Base-by-base conservation (phyloP, 1,140 invertebrate genomes). In the Drosophila quadrilineata region DNA sequence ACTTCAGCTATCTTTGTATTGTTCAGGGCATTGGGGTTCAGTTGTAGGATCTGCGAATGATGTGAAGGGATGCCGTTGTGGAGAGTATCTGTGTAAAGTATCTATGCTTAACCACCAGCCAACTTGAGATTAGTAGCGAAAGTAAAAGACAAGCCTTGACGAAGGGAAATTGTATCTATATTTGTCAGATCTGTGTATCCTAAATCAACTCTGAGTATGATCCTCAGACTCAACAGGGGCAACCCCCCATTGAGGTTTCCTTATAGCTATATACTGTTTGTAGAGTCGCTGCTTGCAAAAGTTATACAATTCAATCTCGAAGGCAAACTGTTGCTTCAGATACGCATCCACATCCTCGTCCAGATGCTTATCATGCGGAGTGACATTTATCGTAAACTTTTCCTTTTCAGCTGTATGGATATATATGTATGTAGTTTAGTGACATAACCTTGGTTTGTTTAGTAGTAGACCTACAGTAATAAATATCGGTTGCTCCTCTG, bases 261-360 rank as follows among this genome's bases (percentile, higher is more conserved):
- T 91, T 5, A 96, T 89, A 0, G 95, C 95, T 41, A 94, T 91
- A 50, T 95, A 92, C 87, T 97, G 96, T 79, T 93, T 92, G 75
- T 97, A 93, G 2, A 98, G 91, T 70, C 96, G 91, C 88, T 97
- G 95, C 71, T 93, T 94, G 79, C 95, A 96, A 88, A 97, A 98
- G 73, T 97, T 93, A 86, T 97, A 98, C 85, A 98, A 95, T 85
- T 97, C 96, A 4, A 97, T 95, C 90, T 98, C 96, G 50, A 67
- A 67, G 17, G 69, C 24, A 12, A 89, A 71, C 52, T 85, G 76
- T 36, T 41, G 69, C 56, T 71, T 76, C 10, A 89, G 31, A 66
- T 85, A 71, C 1, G 31, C 52, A 36, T 80, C 60, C 38, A 89
- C 72, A 35, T 89, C 87, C 24, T 68, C 63, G 29, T 89, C 87